Conservation (phyloP, 2,888 invertebrate genomes). For the Folsomia manolachei region DNA sequence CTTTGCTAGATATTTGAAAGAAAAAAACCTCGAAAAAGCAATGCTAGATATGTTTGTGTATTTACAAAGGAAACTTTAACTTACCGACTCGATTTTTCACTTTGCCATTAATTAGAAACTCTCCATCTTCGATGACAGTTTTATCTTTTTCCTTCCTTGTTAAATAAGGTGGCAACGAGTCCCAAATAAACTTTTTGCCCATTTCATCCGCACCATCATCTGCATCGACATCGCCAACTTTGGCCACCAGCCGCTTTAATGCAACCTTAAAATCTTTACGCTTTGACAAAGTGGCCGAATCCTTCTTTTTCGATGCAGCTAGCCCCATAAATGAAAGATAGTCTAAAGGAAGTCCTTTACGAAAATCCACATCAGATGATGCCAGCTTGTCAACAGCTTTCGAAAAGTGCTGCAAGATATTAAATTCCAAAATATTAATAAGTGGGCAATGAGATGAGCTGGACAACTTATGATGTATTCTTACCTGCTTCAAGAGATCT, state of each 20-base stretch:
- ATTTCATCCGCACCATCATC: conserved; percentile 71
- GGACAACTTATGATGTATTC: conserved; percentile 11
- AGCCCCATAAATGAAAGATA: conserved; percentile 73
- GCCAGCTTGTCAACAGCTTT: conserved; percentile 71
- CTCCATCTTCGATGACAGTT: conserved; percentile 71
- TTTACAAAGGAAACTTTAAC: background rate
- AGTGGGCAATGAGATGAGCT: too few relatives aligned
- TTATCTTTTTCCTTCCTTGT: conserved; percentile 65
- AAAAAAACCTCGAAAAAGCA: too few relatives aligned
- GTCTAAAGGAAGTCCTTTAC: conserved; percentile 72
- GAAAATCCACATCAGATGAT: conserved; percentile 66
- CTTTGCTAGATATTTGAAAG: too few relatives aligned
- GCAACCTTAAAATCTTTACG: conserved; percentile 57
- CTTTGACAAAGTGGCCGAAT: conserved; percentile 43
- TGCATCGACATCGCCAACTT: conserved; percentile 55
- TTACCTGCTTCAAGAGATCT: conserved; percentile 76
- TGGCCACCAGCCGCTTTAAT: conserved; percentile 61
- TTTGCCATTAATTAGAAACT: conserved; percentile 64
- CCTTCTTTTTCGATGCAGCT: conserved; percentile 61
- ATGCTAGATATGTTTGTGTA: background rate
- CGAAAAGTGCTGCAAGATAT: conserved; percentile 62
- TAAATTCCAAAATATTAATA: background rate
- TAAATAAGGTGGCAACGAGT: conserved; percentile 80
- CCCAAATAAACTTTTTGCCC: conserved; percentile 77
- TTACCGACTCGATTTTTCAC: conserved; percentile 59